Percentiles rank a stretch among this genome's conserved stretches.
Evolutionary conservation across 2,888 invertebrate species (phyloP).

Genomic region (Lasioglossum leucozonium): DNA sequence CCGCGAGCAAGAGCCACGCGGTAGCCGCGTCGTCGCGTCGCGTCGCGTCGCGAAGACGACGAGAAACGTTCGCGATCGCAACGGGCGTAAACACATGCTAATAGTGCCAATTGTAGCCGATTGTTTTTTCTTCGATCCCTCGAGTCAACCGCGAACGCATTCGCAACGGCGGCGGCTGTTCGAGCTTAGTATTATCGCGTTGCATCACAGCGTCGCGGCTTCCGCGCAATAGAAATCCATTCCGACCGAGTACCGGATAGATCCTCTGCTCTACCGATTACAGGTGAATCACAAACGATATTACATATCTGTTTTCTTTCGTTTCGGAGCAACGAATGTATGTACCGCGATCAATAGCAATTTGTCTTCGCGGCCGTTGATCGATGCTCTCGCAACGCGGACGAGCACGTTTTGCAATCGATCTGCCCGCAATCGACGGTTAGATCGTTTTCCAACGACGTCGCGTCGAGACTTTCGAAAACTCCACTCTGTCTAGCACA

Average conservation of each 20-base stretch:
- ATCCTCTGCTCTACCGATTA: not conserved
- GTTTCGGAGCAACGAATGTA: not conserved
- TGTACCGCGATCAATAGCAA: not conserved
- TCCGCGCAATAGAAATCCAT: conserved; percentile 19
- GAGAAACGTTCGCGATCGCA: conserved; percentile 12
- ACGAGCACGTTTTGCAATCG: conserved; percentile 32
- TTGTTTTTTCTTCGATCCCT: conserved; percentile 41
- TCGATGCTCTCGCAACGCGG: conserved; percentile 15
- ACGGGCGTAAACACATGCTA: conserved; percentile 39
- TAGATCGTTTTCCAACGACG: not conserved
- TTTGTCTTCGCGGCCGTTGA: conserved; percentile 19
- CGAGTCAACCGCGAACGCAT: conserved; percentile 3
- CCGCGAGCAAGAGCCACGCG: conserved; percentile 7
- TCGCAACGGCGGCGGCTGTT: not conserved
- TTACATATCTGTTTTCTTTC: not conserved
- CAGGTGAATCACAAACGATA: not conserved
- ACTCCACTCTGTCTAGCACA: conserved; percentile 28
- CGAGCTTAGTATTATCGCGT: conserved; percentile 11
- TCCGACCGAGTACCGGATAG: not conserved
- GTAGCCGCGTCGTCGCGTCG: not conserved
- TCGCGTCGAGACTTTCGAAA: conserved; percentile 46
- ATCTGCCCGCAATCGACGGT: conserved; percentile 26
- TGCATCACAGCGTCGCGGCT: conserved; percentile 17
- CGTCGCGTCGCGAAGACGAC: conserved; percentile 5
- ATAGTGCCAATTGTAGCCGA: conserved; percentile 52